These are phyloP conservation scores for Euura lappo DNA, from an alignment of 1,140 invertebrate species.

Conservation along the genomic window DNA sequence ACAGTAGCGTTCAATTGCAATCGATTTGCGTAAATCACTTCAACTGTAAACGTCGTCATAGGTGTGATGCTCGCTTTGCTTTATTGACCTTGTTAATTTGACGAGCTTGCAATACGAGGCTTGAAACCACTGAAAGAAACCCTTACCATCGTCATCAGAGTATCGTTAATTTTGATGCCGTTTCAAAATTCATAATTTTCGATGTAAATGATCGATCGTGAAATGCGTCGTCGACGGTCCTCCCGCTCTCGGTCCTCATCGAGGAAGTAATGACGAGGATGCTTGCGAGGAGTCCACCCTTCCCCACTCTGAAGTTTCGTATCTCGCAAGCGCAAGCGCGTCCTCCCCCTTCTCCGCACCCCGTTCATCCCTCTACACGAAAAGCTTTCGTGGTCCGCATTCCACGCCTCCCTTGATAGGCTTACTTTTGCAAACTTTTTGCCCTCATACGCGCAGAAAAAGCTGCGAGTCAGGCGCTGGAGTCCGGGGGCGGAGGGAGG, in stretches of 20 bases:
- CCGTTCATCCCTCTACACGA: slow-evolving; percentile 35
- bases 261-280: slow-evolving; percentile 36
- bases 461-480: slow-evolving; percentile 17
- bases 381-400: slow-evolving; percentile 39
- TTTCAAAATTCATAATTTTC: too few species aligned
- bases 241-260: slow-evolving; percentile 27
- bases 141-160: too few species aligned
- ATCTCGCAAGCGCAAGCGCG: not conserved
- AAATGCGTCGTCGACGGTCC: slow-evolving; percentile 8
- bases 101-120: too few species aligned
- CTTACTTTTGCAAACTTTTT: slow-evolving; percentile 47
- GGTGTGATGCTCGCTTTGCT: too few species aligned
- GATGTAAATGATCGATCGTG: too few species aligned
- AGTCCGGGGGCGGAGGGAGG: not conserved
- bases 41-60: too few species aligned
- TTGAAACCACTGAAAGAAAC: too few species aligned
- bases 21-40: too few species aligned
- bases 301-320: not conserved
- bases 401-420: slow-evolving; percentile 54
- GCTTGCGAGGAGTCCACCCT: slow-evolving; percentile 18
- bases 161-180: too few species aligned
- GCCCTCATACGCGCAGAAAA: slow-evolving; percentile 18
- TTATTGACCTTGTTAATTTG: too few species aligned
- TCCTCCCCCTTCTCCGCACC: slow-evolving; percentile 24
- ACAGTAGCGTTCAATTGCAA: too few species aligned